Percentiles rank a stretch among this genome's conserved stretches.
phyloP scores from a whole-genome alignment of 2,113 vertebrate genomes.

The Chionodraco myersi region DNA sequence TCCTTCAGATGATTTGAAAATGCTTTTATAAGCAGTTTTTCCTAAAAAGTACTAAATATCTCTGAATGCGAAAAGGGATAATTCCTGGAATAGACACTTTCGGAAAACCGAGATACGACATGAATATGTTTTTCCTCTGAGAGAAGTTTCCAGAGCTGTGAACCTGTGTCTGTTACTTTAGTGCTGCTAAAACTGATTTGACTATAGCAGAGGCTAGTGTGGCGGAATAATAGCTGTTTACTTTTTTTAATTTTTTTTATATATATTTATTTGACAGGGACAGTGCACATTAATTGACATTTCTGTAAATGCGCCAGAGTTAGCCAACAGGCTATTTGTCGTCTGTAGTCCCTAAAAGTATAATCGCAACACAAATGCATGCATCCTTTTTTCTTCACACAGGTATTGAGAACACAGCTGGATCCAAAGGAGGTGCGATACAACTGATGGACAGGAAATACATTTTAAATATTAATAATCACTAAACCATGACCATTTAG shows the following conservation, averaged over 20 bases:
- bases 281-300: no score
- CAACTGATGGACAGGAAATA: conserved; percentile 16
- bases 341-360: no score
- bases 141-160: conserved; percentile 62
- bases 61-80: conserved; percentile 21
- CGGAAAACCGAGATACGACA: conserved; percentile 45
- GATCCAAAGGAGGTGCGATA: conserved; percentile 12
- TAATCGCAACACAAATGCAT: no score
- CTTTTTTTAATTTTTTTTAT: neutral
- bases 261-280: no score
- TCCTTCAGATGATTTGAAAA: conserved; percentile 5
- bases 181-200: conserved; percentile 34
- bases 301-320: no score
- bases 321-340: no score
- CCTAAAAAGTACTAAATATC: conserved; percentile 12
- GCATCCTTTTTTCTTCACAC: neutral
- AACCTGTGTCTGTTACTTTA: conserved; percentile 30
- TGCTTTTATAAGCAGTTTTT: neutral
- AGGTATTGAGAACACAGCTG: conserved; percentile 47
- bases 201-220: conserved; percentile 27
- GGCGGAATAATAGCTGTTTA: conserved; percentile 53
- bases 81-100: conserved; percentile 1
- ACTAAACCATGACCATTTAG: neutral
- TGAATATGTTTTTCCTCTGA: conserved; percentile 59
- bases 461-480: conserved; percentile 10